phyloP scores from a whole-genome alignment of 2,888 invertebrate genomes.

The Cotesia congregata region DNA sequence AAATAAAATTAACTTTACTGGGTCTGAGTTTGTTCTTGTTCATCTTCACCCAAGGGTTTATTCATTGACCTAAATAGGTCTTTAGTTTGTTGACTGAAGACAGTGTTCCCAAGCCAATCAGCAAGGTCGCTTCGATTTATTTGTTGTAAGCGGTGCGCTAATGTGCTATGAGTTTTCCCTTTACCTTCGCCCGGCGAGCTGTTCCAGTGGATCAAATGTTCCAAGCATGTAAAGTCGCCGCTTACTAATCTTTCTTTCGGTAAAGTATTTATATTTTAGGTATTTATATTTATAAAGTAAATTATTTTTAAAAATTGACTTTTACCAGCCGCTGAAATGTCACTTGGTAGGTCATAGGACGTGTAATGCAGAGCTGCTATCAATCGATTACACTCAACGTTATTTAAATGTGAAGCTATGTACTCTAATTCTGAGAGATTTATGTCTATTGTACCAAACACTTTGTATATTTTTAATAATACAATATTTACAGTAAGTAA shows the following conservation, averaged over 20 bases:
- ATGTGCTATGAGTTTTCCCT: constrained; percentile 73
- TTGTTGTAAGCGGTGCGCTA: constrained; percentile 74
- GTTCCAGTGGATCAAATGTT: constrained; percentile 76
- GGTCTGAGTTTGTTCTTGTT: constrained; percentile 52
- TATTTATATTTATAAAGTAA: constrained; percentile 6
- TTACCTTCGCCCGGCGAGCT: constrained; percentile 71
- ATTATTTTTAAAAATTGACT: constrained; percentile 9
- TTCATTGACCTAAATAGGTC: constrained; percentile 69
- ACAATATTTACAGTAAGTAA: constrained; percentile 28
- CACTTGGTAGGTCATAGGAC: constrained; percentile 69
- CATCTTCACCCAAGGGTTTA: constrained; percentile 54
- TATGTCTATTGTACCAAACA: constrained; percentile 59
- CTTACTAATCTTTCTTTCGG: constrained; percentile 69
- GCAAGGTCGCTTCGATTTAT: constrained; percentile 74
- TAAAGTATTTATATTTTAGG: constrained; percentile 3
- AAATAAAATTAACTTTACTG: constrained; percentile 40
- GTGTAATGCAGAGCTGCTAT: constrained; percentile 75
- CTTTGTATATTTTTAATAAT: not conserved
- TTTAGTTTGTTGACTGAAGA: constrained; percentile 73
- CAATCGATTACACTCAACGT: constrained; percentile 74
- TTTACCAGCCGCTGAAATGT: constrained; percentile 70
- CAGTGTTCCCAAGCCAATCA: constrained; percentile 75
- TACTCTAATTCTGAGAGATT: constrained; percentile 70
- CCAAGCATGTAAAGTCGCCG: constrained; percentile 73
- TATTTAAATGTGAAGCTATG: constrained; percentile 74